phyloP scores from a whole-genome alignment of 2,888 invertebrate species.

The Coelinius sp. region DNA sequence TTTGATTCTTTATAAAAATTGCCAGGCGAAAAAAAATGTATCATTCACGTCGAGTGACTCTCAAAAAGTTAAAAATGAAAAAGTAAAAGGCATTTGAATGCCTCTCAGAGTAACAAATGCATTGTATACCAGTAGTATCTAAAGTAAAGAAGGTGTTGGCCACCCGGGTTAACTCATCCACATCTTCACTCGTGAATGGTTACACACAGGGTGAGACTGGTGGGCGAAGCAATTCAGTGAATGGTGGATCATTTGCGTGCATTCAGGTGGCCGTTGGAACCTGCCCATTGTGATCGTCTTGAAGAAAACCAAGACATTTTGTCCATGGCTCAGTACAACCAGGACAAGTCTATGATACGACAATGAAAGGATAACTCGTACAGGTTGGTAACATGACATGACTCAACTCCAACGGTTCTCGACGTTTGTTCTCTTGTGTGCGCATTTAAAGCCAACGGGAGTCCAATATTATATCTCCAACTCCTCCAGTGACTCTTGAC shows the following conservation, averaged over 20 bases:
- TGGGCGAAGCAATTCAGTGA: conserved; percentile 60
- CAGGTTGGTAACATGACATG: conserved; percentile 22
- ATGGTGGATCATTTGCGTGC: conserved; percentile 65
- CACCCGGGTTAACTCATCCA: conserved; percentile 43
- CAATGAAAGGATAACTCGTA: neutral
- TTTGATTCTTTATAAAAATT: no score
- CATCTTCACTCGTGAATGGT: conserved; percentile 50
- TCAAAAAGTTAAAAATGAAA: no score
- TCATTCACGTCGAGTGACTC: no score
- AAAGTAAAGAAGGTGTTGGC: conserved; percentile 45
- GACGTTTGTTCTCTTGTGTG: neutral
- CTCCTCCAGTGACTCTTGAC: neutral
- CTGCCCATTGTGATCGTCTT: conserved; percentile 12
- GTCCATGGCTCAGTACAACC: neutral
- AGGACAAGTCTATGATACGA: conserved; percentile 22
- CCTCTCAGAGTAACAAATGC: neutral
- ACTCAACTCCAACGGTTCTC: neutral
- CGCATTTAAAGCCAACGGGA: conserved; percentile 10
- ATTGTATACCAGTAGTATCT: conserved; percentile 22
- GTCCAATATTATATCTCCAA: conserved; percentile 7
- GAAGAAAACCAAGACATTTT: conserved; percentile 49
- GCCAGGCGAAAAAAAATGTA: no score
- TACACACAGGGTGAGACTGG: conserved; percentile 39
- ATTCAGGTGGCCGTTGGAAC: conserved; percentile 52
- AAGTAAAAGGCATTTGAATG: neutral